A percentile compares a stretch with the other conserved stretches of the same genome.
Evolutionary conservation across 2,113 vertebrate genomes (phyloP).

Genomic region (Machaerirhynchus nigripectus): DNA sequence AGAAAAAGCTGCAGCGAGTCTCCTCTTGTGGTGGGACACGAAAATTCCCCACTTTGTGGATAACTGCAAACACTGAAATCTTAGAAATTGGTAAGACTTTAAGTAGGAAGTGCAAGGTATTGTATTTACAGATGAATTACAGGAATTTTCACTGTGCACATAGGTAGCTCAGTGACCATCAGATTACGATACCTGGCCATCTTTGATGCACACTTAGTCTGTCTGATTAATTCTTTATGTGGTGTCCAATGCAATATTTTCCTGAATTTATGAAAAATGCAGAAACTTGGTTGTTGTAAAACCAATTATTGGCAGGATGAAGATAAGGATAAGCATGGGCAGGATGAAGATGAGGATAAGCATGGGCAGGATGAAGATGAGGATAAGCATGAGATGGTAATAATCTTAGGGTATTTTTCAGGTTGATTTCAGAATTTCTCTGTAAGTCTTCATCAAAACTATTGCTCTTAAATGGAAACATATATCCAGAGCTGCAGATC

Average conservation of each 20-base stretch:
- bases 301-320: neutral
- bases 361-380: neutral
- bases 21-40: neutral
- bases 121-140: neutral
- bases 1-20: neutral
- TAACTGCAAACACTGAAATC: neutral
- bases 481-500: neutral
- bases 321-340: no score
- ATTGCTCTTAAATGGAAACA: neutral
- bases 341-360: neutral
- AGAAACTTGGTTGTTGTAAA: neutral
- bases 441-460: neutral
- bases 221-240: neutral
- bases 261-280: neutral
- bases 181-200: neutral
- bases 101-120: neutral
- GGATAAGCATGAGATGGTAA: no score
- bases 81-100: neutral
- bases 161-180: neutral
- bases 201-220: neutral
- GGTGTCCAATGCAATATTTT: neutral
- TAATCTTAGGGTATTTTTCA: neutral
- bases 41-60: neutral
- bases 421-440: neutral
- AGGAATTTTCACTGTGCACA: neutral